A percentile compares a stretch with the other conserved stretches of the same genome.
phyloP scores from a whole-genome alignment of 2,797 vertebrate genomes.

The Paramormyrops hopkinsi region DNA sequence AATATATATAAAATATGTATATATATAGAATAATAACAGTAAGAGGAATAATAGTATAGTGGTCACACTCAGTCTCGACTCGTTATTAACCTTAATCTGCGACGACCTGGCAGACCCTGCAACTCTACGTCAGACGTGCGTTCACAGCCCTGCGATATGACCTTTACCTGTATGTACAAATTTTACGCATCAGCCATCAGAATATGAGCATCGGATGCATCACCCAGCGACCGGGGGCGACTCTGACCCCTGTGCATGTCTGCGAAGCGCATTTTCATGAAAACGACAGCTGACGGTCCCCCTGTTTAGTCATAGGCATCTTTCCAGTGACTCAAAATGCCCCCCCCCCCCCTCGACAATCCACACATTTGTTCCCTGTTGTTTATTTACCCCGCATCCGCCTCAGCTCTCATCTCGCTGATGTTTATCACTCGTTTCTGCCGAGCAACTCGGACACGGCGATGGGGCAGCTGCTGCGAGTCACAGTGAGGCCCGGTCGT shows the following conservation, averaged over 20 bases:
- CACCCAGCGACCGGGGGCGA: background rate
- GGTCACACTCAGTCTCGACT: background rate
- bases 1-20: background rate
- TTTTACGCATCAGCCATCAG: background rate
- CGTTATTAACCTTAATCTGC: background rate
- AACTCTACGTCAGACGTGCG: background rate
- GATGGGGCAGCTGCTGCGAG: background rate
- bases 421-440: constrained; percentile 34
- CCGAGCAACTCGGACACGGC: constrained; percentile 18
- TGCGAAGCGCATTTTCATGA: constrained; percentile 30
- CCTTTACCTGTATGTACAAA: background rate
- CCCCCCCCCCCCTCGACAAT: constrained; percentile 26
- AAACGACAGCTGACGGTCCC: constrained; percentile 58
- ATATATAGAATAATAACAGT: background rate
- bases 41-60: background rate
- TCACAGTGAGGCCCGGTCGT: background rate
- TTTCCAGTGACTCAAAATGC: constrained; percentile 36
- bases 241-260: constrained; percentile 34
- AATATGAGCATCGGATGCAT: background rate
- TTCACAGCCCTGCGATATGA: background rate
- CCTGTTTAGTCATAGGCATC: constrained; percentile 35
- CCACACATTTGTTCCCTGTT: constrained; percentile 24
- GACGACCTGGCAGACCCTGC: background rate
- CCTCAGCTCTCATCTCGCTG: constrained; percentile 22
- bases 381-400: constrained; percentile 34